Percentiles rank a stretch among this genome's conserved stretches.
phyloP scores from a whole-genome alignment of 2,113 vertebrate genomes.

The Neopipo cinnamomea region DNA sequence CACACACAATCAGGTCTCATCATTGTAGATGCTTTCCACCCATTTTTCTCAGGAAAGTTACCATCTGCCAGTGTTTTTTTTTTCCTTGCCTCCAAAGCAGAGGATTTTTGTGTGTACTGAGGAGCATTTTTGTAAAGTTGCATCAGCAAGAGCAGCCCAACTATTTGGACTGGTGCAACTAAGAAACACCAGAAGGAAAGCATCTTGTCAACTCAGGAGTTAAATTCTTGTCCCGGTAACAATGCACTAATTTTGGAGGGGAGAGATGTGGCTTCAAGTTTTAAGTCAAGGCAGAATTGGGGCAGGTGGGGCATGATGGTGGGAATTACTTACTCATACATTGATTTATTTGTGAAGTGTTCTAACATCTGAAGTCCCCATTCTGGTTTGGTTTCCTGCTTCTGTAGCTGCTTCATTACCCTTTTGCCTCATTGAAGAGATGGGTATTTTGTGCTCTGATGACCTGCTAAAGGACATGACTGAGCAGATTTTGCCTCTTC shows the following conservation, averaged over 20 bases:
- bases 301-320: background rate
- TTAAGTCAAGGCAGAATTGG: background rate
- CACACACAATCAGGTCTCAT: background rate
- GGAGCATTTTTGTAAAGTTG: background rate
- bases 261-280: background rate
- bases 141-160: background rate
- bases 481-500: background rate
- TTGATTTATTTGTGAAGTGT: background rate
- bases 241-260: background rate
- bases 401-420: background rate
- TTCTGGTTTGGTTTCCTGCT: background rate
- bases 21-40: background rate
- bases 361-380: background rate
- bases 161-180: background rate
- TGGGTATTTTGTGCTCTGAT: slow-evolving; percentile 17
- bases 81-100: background rate
- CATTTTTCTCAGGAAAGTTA: background rate
- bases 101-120: background rate
- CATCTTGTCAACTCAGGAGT: background rate
- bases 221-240: background rate
- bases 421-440: background rate
- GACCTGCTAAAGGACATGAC: background rate
- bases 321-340: background rate
- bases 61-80: background rate
- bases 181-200: background rate